These are phyloP conservation scores for Palythoa caribaeorum DNA, from an alignment of 92 coral and sea anemone genomes.

Conservation along the genomic window DNA sequence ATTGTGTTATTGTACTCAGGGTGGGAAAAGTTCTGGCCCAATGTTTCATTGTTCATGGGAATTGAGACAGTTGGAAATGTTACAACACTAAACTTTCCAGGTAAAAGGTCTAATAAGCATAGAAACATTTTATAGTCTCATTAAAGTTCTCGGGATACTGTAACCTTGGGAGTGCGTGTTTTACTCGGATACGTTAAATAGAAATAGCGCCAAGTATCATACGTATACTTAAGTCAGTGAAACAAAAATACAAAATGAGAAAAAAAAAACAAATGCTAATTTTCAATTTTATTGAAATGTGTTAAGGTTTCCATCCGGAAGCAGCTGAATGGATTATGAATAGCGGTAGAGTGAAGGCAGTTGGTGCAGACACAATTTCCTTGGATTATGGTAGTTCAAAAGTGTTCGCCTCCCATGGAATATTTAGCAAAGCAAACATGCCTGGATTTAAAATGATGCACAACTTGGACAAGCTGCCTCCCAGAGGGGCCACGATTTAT, in stretches of 20 bases:
- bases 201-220: background rate
- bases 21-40: constrained; percentile 60
- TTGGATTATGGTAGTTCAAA: constrained; percentile 42
- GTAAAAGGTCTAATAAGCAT: constrained; percentile 38
- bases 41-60: constrained; percentile 42
- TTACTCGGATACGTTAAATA: no score
- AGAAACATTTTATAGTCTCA: background rate
- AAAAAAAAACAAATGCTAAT: background rate
- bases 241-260: background rate
- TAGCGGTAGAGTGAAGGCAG: constrained; percentile 55
- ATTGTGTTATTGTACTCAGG: constrained; percentile 60
- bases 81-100: constrained; percentile 83
- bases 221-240: background rate
- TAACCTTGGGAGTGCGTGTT: no score
- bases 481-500: constrained; percentile 62
- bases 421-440: constrained; percentile 32
- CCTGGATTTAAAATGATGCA: constrained; percentile 65
- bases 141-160: no score
- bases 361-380: constrained; percentile 61
- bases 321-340: constrained; percentile 62
- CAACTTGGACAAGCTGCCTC: constrained; percentile 64
- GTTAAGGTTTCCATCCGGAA: constrained; percentile 51
- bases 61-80: constrained; percentile 44
- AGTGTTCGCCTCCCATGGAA: constrained; percentile 4
- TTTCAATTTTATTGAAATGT: background rate